Evolutionary conservation across 2,113 vertebrate genomes (phyloP).

Genomic region (Chrysemys picta): DNA sequence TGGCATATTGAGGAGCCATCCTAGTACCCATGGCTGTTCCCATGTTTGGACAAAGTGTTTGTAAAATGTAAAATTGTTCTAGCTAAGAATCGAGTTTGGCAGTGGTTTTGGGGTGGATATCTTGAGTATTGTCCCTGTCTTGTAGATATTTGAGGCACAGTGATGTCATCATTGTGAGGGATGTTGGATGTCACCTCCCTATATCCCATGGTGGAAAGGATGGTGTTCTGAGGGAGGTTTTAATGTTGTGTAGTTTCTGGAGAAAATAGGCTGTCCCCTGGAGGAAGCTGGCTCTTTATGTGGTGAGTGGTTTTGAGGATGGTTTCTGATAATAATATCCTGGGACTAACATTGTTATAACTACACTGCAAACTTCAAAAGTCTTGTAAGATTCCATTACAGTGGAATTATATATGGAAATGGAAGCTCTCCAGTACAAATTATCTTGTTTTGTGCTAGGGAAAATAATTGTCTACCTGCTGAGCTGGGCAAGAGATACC

Average conservation of each 20-base stretch:
- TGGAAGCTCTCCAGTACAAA: background rate
- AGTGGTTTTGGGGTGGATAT: background rate
- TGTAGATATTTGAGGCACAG: background rate
- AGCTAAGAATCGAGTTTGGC: background rate
- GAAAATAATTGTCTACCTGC: background rate
- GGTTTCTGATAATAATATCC: background rate
- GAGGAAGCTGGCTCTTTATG: background rate
- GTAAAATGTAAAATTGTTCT: background rate
- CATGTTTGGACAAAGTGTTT: background rate
- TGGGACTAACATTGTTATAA: background rate
- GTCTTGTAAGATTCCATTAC: background rate
- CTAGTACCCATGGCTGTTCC: background rate
- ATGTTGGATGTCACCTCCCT: background rate
- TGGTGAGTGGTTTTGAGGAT: background rate
- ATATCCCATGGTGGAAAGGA: background rate
- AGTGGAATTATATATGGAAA: background rate
- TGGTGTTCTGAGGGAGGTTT: background rate
- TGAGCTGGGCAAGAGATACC: background rate
- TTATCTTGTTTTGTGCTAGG: fast-evolving
- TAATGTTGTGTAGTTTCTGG: background rate
- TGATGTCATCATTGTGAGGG: background rate
- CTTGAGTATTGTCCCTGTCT: background rate
- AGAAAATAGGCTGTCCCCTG: background rate
- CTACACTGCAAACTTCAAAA: background rate
- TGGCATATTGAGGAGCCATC: background rate